These are phyloP conservation scores for Eubasilissa splendida DNA, from an alignment of 2,888 invertebrate species.

Conservation along the genomic window DNA sequence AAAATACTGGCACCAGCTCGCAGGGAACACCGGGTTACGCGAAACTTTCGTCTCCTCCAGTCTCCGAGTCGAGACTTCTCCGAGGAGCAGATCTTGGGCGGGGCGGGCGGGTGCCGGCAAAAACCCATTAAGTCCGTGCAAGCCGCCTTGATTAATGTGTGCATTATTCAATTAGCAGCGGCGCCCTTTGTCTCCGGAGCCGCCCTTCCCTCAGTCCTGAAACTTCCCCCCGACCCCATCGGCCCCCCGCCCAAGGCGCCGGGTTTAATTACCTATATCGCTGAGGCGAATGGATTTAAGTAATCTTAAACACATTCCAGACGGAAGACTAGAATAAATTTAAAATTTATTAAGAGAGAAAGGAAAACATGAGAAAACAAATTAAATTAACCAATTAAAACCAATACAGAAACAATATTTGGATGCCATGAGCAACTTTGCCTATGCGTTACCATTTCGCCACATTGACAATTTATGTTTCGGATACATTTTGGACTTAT, in stretches of 20 bases:
- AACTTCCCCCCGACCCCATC: conserved; percentile 19
- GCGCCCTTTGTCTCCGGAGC: conserved; percentile 60
- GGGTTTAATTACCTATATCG: conserved; percentile 44
- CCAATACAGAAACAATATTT: too few species aligned
- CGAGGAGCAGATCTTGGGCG: conserved; percentile 30
- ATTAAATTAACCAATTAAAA: too few species aligned
- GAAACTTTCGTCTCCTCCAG: too few species aligned
- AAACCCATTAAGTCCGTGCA: conserved; percentile 59
- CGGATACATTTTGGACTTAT: too few species aligned
- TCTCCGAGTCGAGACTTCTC: neutral
- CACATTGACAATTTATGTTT: too few species aligned
- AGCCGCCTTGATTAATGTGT: conserved; percentile 70
- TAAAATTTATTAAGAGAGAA: too few species aligned
- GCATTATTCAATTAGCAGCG: conserved; percentile 74
- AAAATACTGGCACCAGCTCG: too few species aligned
- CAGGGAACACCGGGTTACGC: too few species aligned
- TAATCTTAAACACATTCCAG: neutral
- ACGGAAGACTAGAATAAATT: neutral
- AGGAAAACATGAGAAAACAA: too few species aligned
- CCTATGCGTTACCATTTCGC: too few species aligned
- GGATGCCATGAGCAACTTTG: too few species aligned
- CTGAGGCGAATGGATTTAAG: conserved; percentile 16
- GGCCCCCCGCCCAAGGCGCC: neutral
- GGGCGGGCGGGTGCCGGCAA: conserved; percentile 48
- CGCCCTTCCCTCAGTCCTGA: conserved; percentile 1